A percentile compares a stretch with the other conserved stretches of the same genome.
Conservation (phyloP, 2,113 vertebrate species). For the Oreochromis niloticus region DNA sequence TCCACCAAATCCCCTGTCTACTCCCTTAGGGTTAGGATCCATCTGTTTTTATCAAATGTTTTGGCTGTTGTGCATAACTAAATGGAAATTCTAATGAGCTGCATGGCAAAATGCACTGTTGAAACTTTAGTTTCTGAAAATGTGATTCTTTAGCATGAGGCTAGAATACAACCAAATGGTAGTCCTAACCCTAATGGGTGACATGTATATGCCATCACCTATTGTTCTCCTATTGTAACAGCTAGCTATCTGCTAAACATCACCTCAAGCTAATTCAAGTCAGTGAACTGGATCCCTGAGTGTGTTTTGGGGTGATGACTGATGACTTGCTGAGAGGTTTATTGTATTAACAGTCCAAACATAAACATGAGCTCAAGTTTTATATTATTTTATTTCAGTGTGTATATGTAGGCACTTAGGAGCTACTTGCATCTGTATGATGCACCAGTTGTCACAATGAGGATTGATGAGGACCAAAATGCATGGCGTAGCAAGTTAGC, state of each 20-base stretch:
- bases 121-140: not conserved
- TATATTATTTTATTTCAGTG: not conserved
- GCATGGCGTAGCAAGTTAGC: not conserved
- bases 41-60: not conserved
- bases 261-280: not conserved
- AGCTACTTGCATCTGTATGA: not conserved
- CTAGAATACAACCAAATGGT: not conserved
- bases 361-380: not conserved
- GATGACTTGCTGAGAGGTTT: not conserved
- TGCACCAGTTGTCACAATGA: not conserved
- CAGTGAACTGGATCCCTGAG: not conserved
- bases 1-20: not conserved
- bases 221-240: not conserved
- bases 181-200: not conserved
- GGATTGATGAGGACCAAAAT: not conserved
- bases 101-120: not conserved
- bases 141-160: not conserved
- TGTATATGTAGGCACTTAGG: not conserved
- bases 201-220: not conserved
- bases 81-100: not conserved
- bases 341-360: not conserved
- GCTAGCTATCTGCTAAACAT: not conserved
- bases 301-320: not conserved
- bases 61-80: not conserved
- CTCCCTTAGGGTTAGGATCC: not conserved